A percentile compares a stretch with the other conserved stretches of the same genome.
phyloP scores from a whole-genome alignment of 92 coral and sea anemone genomes.

The Epizoanthus illoricatus region DNA sequence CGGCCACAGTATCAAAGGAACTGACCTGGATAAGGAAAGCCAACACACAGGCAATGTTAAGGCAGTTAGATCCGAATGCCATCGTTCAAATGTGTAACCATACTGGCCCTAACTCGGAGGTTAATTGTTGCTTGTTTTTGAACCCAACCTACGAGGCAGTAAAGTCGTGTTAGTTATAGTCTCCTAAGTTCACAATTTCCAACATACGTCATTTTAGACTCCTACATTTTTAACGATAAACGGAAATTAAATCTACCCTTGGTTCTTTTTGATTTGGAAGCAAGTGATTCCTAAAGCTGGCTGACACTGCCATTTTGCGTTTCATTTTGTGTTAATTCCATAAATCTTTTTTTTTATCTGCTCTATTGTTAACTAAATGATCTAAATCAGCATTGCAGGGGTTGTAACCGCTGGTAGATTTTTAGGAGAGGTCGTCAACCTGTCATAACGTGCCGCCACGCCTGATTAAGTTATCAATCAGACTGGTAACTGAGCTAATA shows the following conservation, averaged over 20 bases:
- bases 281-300: too few species aligned
- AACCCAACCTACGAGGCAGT: background rate
- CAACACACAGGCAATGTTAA: background rate
- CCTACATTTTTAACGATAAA: constrained; percentile 24
- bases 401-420: too few species aligned
- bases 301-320: too few species aligned
- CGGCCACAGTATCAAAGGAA: background rate
- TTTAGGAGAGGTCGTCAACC: too few species aligned
- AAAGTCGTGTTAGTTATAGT: background rate
- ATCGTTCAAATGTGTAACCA: constrained; percentile 16
- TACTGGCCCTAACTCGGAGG: background rate
- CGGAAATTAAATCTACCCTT: background rate
- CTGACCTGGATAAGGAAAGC: background rate
- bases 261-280: too few species aligned
- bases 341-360: too few species aligned
- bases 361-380: too few species aligned
- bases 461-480: too few species aligned
- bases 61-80: constrained; percentile 9
- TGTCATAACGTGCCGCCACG: too few species aligned
- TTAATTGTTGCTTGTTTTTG: background rate
- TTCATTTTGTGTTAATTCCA: too few species aligned
- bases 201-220: constrained; percentile 24
- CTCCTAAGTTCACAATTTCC: background rate
- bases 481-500: too few species aligned
- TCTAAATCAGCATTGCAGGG: too few species aligned